phyloP scores from a whole-genome alignment of 2,113 vertebrate genomes.

The Dromas ardeola region DNA sequence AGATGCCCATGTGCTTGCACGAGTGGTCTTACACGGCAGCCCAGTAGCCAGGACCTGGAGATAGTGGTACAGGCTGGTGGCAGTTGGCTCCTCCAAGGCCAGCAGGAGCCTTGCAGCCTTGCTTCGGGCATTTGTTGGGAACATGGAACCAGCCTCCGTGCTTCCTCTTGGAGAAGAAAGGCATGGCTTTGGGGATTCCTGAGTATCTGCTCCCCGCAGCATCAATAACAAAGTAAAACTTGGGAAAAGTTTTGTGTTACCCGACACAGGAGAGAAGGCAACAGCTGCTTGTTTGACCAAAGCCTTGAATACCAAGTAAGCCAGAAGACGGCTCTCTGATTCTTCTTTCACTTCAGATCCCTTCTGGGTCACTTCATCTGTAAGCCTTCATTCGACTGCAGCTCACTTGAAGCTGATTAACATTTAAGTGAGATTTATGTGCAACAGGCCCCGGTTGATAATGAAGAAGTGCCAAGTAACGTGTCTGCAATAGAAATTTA shows the following conservation, averaged over 20 bases:
- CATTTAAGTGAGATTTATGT: conserved; percentile 18
- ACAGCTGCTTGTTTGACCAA: neutral
- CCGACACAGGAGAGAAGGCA: neutral
- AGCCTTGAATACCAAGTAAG: neutral
- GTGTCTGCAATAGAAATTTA: neutral
- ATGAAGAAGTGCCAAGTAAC: neutral
- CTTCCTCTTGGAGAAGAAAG: neutral
- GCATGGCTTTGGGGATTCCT: neutral
- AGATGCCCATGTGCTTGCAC: accelerated
- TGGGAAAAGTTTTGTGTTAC: neutral
- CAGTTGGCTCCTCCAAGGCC: neutral
- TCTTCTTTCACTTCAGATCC: neutral
- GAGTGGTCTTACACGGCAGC: neutral
- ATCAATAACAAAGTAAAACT: neutral
- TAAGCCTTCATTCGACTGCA: conserved; percentile 6
- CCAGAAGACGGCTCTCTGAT: neutral
- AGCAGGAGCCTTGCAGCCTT: neutral
- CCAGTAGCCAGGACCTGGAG: neutral
- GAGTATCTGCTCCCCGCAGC: neutral
- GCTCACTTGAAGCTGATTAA: conserved; percentile 33
- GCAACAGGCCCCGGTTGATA: neutral
- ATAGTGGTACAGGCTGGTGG: neutral
- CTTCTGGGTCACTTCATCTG: neutral
- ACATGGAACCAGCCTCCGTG: accelerated
- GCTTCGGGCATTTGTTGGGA: neutral